phyloP scores from a whole-genome alignment of 2,797 vertebrate genomes.

The Esox lucius region DNA sequence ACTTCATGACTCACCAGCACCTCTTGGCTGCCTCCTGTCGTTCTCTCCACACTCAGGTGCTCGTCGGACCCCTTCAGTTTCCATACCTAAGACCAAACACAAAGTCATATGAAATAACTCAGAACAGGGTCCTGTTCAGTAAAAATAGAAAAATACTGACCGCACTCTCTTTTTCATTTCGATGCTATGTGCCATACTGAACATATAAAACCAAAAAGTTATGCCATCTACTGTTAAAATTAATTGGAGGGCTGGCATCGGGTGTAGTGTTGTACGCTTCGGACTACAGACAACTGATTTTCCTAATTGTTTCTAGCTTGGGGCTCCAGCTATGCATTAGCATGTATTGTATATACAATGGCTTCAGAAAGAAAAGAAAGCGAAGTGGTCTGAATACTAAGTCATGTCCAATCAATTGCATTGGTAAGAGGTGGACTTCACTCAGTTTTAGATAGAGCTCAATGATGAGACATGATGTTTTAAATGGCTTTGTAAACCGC shows the following conservation, averaged over 20 bases:
- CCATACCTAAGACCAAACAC: constrained; percentile 61
- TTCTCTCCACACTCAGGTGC: constrained; percentile 68
- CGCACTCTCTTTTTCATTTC: neutral
- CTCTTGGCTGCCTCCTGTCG: constrained; percentile 64
- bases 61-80: constrained; percentile 75
- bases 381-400: too few species aligned
- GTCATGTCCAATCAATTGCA: too few species aligned
- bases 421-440: too few species aligned
- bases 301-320: too few species aligned
- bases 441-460: too few species aligned
- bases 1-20: constrained; percentile 62
- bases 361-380: too few species aligned
- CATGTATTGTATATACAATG: too few species aligned
- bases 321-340: too few species aligned
- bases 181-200: neutral
- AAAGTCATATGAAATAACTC: constrained; percentile 9
- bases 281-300: too few species aligned
- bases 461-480: too few species aligned
- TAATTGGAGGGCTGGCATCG: neutral
- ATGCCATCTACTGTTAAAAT: neutral
- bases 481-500: too few species aligned
- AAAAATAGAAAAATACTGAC: neutral
- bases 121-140: neutral
- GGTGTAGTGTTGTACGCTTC: too few species aligned
- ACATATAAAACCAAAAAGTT: neutral